A percentile compares a stretch with the other conserved stretches of the same genome.
Evolutionary conservation across 2,113 vertebrate genomes (phyloP).

Genomic region (Rhynchomys soricoides): DNA sequence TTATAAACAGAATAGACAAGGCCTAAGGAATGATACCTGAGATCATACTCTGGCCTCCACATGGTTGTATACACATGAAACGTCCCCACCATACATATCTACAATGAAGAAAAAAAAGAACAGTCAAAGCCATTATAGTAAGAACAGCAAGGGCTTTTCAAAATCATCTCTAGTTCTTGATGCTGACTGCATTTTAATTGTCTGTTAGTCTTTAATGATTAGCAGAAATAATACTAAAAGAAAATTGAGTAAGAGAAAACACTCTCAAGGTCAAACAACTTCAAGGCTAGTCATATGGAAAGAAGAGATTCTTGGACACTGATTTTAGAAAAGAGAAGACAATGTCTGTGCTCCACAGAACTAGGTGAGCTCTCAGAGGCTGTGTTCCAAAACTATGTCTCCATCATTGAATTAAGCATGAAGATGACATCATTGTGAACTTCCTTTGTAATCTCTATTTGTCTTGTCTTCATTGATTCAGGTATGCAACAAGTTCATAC

Average conservation of each 20-base stretch:
- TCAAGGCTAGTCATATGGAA: not conserved
- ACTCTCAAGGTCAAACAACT: not conserved
- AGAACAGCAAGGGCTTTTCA: not conserved
- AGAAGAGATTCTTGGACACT: not conserved
- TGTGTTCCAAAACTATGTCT: not conserved
- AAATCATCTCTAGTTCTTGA: not conserved
- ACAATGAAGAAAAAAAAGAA: not conserved
- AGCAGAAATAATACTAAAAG: conserved; percentile 5
- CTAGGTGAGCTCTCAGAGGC: fast-evolving
- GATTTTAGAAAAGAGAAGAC: not conserved
- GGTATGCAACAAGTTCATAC: not conserved
- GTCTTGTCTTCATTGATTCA: not conserved
- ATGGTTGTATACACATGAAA: not conserved
- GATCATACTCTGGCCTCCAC: not conserved
- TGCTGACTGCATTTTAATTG: not conserved
- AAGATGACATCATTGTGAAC: not conserved
- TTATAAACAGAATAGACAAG: not conserved
- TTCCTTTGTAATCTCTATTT: not conserved
- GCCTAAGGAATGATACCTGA: not conserved
- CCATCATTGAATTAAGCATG: fast-evolving
- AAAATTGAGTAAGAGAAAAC: not conserved
- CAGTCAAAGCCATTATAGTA: not conserved
- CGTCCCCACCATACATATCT: not conserved
- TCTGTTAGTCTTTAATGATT: not conserved
- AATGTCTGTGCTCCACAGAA: not conserved